These are phyloP conservation scores for Nymphalis urticae DNA, from an alignment of 2,888 invertebrate genomes.

Conservation along the genomic window DNA sequence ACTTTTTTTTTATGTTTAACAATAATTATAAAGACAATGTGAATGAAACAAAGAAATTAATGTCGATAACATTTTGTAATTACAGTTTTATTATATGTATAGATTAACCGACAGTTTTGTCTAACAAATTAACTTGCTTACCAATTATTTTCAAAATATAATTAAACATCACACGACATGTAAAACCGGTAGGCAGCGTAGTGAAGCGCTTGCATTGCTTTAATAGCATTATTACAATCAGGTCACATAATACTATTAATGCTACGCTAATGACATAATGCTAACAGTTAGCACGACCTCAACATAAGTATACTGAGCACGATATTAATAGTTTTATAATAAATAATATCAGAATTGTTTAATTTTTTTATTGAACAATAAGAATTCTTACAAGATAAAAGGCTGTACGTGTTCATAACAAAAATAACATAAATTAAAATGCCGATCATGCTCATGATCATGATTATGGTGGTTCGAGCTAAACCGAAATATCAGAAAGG, in stretches of 20 bases:
- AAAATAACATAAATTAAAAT: no score
- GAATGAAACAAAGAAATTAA: not conserved
- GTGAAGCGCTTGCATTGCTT: constrained; percentile 24
- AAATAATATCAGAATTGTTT: not conserved
- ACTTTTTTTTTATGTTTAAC: not conserved
- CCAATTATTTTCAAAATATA: not conserved
- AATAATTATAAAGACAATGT: not conserved
- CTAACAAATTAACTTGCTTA: not conserved
- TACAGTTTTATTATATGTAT: no score
- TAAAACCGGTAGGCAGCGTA: constrained; percentile 12
- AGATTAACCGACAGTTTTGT: not conserved
- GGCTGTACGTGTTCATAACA: no score
- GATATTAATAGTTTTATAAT: not conserved
- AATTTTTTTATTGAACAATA: not conserved
- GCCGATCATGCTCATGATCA: no score
- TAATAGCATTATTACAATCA: constrained; percentile 13
- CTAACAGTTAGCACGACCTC: constrained; percentile 15
- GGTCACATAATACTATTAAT: constrained; percentile 14
- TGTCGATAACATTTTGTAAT: not conserved
- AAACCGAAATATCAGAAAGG: no score
- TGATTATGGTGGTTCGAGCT: no score
- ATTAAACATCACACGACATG: constrained; percentile 1
- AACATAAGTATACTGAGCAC: not conserved
- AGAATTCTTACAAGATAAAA: not conserved
- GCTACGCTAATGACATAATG: constrained; percentile 15